Conservation (phyloP, 1,140 invertebrate species). For the Laupala kohalensis region DNA sequence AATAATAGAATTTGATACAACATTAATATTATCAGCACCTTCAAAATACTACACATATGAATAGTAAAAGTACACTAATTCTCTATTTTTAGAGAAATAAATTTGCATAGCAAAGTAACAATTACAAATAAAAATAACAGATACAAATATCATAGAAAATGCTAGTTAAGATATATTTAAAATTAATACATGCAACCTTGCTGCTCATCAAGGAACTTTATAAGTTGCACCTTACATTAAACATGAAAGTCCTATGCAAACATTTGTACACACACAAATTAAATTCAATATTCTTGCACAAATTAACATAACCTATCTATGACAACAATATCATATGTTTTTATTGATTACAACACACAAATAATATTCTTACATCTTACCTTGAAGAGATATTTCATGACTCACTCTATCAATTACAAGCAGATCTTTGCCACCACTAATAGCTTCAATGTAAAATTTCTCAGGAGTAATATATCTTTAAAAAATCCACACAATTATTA, state of each 20-base stretch:
- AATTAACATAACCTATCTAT: neutral
- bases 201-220: too few species aligned
- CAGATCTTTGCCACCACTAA: slow-evolving; percentile 39
- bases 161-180: too few species aligned
- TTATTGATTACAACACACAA: neutral
- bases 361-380: slow-evolving; percentile 30
- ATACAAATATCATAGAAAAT: too few species aligned
- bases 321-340: neutral
- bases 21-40: too few species aligned
- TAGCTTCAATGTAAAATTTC: slow-evolving; percentile 57
- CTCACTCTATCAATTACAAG: slow-evolving; percentile 58
- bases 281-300: neutral
- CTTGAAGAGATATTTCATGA: slow-evolving; percentile 49
- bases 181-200: too few species aligned
- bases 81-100: too few species aligned
- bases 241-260: slow-evolving; percentile 12
- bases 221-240: too few species aligned
- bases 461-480: slow-evolving; percentile 55
- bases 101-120: too few species aligned
- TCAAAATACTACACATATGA: too few species aligned
- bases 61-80: too few species aligned
- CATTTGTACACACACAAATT: slow-evolving; percentile 18
- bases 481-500: slow-evolving; percentile 19
- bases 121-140: too few species aligned
- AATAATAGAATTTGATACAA: neutral